Evolutionary conservation across 1,140 invertebrate species (phyloP).

Genomic region (Thaumatotibia leucotreta): DNA sequence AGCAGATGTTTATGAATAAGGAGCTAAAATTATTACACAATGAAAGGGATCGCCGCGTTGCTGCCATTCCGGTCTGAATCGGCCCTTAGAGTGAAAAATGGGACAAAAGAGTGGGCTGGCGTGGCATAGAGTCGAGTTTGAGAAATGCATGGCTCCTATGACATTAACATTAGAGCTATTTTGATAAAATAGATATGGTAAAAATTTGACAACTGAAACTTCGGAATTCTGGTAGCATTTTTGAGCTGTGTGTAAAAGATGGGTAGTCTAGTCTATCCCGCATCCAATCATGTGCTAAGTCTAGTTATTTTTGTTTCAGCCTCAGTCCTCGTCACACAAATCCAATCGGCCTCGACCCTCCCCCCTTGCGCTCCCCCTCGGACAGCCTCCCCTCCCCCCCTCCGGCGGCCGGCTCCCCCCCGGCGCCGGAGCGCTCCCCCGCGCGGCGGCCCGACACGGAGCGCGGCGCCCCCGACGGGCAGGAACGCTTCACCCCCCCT

Average conservation of each 20-base stretch:
- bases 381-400: slow-evolving; percentile 35
- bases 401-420: slow-evolving; percentile 41
- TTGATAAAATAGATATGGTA: not conserved
- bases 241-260: no score
- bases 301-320: slow-evolving; percentile 31
- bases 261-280: no score
- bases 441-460: slow-evolving; percentile 40
- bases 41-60: no score
- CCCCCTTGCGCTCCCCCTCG: slow-evolving; percentile 34
- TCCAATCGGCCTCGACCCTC: slow-evolving; percentile 43
- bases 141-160: not conserved
- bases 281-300: no score
- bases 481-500: slow-evolving; percentile 64
- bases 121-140: no score
- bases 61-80: no score
- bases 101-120: no score
- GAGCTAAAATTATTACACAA: no score
- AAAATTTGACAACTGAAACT: no score
- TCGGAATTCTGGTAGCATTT: no score
- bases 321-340: slow-evolving; percentile 33
- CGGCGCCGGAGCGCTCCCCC: slow-evolving; percentile 27
- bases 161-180: not conserved
- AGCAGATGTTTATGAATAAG: no score
- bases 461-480: slow-evolving; percentile 61
- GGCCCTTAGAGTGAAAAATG: no score